Percentiles rank a stretch among this genome's conserved stretches.
Conservation (phyloP, 2,888 invertebrate genomes). For the Hartigia nigra region DNA sequence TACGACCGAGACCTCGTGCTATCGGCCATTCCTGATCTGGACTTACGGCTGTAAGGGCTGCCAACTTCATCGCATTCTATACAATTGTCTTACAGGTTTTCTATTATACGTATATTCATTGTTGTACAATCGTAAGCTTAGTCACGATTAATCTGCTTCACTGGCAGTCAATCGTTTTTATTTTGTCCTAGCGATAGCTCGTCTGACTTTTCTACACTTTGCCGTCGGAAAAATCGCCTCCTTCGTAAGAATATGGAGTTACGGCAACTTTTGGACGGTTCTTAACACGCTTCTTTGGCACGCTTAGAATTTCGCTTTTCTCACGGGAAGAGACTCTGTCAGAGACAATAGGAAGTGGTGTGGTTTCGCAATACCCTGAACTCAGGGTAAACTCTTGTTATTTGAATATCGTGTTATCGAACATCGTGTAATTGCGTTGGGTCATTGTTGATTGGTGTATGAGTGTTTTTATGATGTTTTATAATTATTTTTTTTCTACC, state of each 20-base stretch:
- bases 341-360: neutral
- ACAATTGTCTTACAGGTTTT: neutral
- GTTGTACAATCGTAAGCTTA: neutral
- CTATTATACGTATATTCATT: neutral
- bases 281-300: neutral
- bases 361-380: neutral
- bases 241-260: neutral
- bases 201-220: too few relatives aligned
- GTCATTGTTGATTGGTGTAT: neutral
- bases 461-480: neutral
- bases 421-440: neutral
- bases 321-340: neutral
- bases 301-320: neutral
- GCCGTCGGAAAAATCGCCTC: too few relatives aligned
- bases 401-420: neutral
- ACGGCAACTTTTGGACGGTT: neutral
- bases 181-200: too few relatives aligned
- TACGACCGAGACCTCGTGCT: constrained; percentile 42
- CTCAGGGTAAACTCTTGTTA: neutral
- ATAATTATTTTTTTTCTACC: neutral
- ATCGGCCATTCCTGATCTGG: constrained; percentile 2
- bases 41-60: neutral
- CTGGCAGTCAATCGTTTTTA: too few relatives aligned
- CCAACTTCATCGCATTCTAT: neutral
- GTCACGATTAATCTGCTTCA: neutral